Percentiles rank a stretch among this genome's conserved stretches.
Evolutionary conservation across 2,888 invertebrate species (phyloP).

Genomic region (Eupsilia transversa): DNA sequence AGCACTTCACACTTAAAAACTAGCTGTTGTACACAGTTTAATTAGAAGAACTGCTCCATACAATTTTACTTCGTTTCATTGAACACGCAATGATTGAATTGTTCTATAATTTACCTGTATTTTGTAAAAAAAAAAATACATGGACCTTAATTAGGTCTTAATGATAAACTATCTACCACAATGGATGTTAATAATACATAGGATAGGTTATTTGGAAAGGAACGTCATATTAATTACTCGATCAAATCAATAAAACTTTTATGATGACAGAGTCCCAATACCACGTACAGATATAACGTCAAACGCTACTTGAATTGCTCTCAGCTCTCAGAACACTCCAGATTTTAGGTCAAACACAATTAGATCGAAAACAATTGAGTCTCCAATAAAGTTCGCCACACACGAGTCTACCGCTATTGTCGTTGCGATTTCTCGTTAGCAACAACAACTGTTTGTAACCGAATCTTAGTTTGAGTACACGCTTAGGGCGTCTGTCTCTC

Average conservation of each 20-base stretch:
- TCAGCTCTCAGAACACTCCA: slow-evolving; percentile 26
- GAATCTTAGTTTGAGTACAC: slow-evolving; percentile 82
- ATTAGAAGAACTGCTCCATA: slow-evolving; percentile 25
- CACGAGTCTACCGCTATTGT: slow-evolving; percentile 64
- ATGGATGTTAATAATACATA: neutral
- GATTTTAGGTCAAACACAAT: slow-evolving; percentile 54
- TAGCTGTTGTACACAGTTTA: neutral
- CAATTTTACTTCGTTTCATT: slow-evolving; percentile 6
- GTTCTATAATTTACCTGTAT: neutral
- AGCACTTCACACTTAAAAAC: slow-evolving; percentile 22
- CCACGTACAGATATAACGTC: neutral
- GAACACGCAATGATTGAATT: neutral
- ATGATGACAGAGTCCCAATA: neutral
- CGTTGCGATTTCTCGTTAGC: slow-evolving; percentile 77
- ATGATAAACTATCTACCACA: neutral
- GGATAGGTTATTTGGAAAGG: neutral
- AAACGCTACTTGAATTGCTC: slow-evolving; percentile 17
- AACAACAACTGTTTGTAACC: slow-evolving; percentile 81
- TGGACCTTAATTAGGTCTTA: neutral
- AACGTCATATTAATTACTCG: neutral
- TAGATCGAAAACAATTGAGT: slow-evolving; percentile 56
- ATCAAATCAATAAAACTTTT: slow-evolving; percentile 4
- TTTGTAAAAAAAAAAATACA: no score
- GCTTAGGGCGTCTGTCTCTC: slow-evolving; percentile 81
- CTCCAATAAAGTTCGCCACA: slow-evolving; percentile 47